Base-by-base conservation (phyloP, 2,888 invertebrate genomes). In the Callimorpha dominula region DNA sequence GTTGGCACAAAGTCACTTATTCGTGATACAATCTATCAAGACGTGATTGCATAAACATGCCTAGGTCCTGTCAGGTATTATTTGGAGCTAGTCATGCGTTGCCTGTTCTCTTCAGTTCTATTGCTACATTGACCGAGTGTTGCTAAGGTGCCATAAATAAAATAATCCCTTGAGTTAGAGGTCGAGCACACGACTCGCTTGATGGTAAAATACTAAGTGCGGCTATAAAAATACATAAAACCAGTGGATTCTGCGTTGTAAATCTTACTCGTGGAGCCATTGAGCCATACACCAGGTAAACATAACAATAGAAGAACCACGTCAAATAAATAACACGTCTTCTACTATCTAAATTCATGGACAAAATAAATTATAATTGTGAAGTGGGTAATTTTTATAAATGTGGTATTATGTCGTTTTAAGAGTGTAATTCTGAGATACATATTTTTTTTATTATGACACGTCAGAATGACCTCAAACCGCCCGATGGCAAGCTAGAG, bases 81-180 rank as follows among this genome's bases (percentile, higher is more conserved):
- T 49, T 50, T 50, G 62, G 40, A 40, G 43, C 70, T 43, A 57
- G 70, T 70, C 70, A 70, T 65, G 70, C 64, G 46, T 65, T 20
- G 43, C 5, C 46, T 40, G 31, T 46, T 14, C 52, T 46, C 31
- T 31, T 31, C 31, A 2, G 31, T 31, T 31, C 2, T 20, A 11
- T 57, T n/a, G 5, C 17, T 17, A 49, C 12, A 49, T 49, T 50
- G 50, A 4, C 14, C 12, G 14, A 50, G 14, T 46, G 11, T 6
- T 46, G 14, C 4, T 14, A 14, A 2, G n/a, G 52, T 54, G n/a
- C n/a, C 4, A 9, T 17, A n/a, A 17, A 54, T n/a, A n/a, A n/a
- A 9, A 57, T 20, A 0, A 20, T 12, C 20, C 5, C 9, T 2
- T 62, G 2, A 42, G 9, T 42, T 42, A 17, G 17, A 20, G 7